Percentiles rank a stretch among this genome's conserved stretches.
Conservation (phyloP, 1,140 invertebrate species). For the Spodoptera litura region DNA sequence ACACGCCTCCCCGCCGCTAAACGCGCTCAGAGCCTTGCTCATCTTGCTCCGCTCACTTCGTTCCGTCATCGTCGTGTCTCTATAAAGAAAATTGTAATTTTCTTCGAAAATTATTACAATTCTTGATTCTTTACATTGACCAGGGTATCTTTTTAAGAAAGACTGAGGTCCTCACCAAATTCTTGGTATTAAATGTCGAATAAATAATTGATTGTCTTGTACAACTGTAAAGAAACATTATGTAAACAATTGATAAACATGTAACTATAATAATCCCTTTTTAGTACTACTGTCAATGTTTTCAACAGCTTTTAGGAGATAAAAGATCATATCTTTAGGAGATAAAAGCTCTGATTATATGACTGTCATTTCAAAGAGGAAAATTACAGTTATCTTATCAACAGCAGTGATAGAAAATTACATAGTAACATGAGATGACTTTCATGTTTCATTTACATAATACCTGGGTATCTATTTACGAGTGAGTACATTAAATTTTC, state of each 20-base stretch:
- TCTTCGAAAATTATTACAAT: too few species aligned
- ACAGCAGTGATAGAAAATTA: constrained; percentile 25
- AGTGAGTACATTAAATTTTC: background rate
- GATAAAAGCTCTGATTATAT: constrained; percentile 13
- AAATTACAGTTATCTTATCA: constrained; percentile 20
- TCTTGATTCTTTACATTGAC: too few species aligned
- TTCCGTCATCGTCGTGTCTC: constrained; percentile 60
- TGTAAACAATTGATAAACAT: background rate
- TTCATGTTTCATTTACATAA: background rate
- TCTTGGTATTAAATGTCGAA: too few species aligned
- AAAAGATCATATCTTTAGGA: background rate
- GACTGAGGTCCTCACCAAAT: too few species aligned
- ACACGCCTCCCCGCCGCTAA: constrained; percentile 75
- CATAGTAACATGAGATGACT: background rate
- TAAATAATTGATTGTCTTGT: too few species aligned
- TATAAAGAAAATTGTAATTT: constrained; percentile 6
- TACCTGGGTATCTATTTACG: too few species aligned
- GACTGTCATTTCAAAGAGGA: constrained; percentile 2
- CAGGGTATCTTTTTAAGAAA: too few species aligned
- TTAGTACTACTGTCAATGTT: background rate
- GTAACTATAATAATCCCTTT: background rate
- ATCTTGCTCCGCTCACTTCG: constrained; percentile 57
- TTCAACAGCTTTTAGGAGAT: background rate
- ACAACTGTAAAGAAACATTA: too few species aligned
- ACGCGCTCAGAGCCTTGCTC: constrained; percentile 62